These are phyloP conservation scores for Adela reaumurella DNA, from an alignment of 2,888 invertebrate genomes.

Conservation along the genomic window DNA sequence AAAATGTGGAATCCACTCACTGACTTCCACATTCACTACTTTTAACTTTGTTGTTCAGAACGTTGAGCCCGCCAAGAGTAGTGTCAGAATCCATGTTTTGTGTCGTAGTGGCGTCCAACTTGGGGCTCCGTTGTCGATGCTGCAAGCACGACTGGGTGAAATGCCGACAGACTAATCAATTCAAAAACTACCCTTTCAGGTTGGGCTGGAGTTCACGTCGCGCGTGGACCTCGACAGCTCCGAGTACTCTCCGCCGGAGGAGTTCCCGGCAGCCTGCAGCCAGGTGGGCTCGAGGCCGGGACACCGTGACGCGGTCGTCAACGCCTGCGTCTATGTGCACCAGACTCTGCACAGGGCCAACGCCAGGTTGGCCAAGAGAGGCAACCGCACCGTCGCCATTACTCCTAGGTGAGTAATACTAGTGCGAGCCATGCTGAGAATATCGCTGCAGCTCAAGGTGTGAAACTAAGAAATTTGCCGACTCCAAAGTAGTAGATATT, in stretches of 20 bases:
- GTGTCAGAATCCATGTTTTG: too few relatives aligned
- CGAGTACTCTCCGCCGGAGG: constrained; percentile 81
- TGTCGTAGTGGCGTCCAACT: too few relatives aligned
- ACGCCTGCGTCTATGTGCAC: constrained; percentile 97
- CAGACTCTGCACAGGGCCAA: constrained; percentile 96
- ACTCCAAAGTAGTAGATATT: too few relatives aligned
- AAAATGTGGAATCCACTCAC: background rate
- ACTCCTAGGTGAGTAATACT: constrained; percentile 93
- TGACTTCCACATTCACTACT: background rate
- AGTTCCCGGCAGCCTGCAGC: constrained; percentile 86
- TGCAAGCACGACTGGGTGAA: too few relatives aligned
- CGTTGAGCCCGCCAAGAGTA: too few relatives aligned
- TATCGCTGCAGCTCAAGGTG: too few relatives aligned
- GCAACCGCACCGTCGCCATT: constrained; percentile 94
- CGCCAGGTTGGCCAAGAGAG: constrained; percentile 82
- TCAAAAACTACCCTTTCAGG: too few relatives aligned
- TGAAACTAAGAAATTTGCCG: too few relatives aligned
- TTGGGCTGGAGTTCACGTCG: constrained; percentile 94
- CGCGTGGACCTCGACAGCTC: constrained; percentile 91
- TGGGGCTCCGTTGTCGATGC: too few relatives aligned
- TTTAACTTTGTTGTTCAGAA: background rate
- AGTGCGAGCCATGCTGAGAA: too few relatives aligned
- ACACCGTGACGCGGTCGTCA: constrained; percentile 96
- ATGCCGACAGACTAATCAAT: too few relatives aligned
- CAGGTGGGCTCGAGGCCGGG: constrained; percentile 69